Evolutionary conservation across 1,140 invertebrate species (phyloP).

Genomic region (Drosophila nasuta): DNA sequence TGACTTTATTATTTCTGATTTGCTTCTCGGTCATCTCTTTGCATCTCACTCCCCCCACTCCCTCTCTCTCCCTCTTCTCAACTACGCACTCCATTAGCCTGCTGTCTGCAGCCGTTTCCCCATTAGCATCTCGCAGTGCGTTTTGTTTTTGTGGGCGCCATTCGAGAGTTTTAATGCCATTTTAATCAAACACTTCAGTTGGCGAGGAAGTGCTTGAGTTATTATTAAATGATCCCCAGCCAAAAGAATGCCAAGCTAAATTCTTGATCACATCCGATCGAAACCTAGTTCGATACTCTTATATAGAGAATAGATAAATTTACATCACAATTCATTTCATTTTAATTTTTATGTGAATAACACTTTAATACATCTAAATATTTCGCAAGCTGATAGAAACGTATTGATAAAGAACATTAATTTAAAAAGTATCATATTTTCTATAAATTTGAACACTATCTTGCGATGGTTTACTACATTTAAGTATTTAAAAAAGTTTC

Average conservation of each 20-base stretch:
- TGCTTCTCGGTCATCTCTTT: slow-evolving; percentile 11
- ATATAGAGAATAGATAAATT: too few species aligned
- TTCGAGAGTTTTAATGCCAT: slow-evolving; percentile 20
- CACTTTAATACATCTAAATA: too few species aligned
- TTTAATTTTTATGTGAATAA: too few species aligned
- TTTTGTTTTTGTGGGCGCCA: slow-evolving; percentile 35
- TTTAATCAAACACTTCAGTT: slow-evolving; percentile 14
- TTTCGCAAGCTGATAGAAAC: too few species aligned
- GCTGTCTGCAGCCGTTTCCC: neutral
- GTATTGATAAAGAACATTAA: too few species aligned
- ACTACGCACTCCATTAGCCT: slow-evolving; percentile 4
- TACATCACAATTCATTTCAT: too few species aligned
- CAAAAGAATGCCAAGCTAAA: neutral
- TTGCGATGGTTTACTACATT: too few species aligned
- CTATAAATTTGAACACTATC: too few species aligned
- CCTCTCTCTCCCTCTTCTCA: neutral
- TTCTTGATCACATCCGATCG: too few species aligned
- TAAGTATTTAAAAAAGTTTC: too few species aligned
- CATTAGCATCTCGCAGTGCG: neutral
- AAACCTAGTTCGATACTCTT: neutral
- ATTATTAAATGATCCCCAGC: slow-evolving; percentile 17
- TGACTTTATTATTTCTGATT: slow-evolving; percentile 60
- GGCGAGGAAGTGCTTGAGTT: slow-evolving; percentile 7
- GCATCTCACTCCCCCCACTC: neutral
- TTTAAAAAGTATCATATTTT: too few species aligned